A percentile compares a stretch with the other conserved stretches of the same genome.
These are phyloP conservation scores for Drosophila picticornis DNA, from an alignment of 2,888 invertebrate species.

Conservation along the genomic window DNA sequence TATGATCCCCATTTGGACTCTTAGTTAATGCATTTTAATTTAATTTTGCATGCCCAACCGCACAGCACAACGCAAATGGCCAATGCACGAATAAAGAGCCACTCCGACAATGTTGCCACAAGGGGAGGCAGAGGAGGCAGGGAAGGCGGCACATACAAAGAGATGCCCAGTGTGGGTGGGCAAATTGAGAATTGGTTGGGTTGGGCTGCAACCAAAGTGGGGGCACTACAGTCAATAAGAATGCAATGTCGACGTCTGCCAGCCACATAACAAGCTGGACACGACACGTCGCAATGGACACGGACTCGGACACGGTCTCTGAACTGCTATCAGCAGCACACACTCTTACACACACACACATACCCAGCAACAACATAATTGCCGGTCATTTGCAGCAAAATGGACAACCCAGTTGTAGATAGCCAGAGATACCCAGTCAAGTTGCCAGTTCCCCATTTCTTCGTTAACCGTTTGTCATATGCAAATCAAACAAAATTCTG, in stretches of 20 bases:
- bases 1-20: slow-evolving; percentile 21
- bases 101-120: slow-evolving; percentile 63
- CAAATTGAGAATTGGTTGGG: slow-evolving; percentile 12
- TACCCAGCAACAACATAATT: slow-evolving; percentile 75
- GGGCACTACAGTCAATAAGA: slow-evolving; percentile 76
- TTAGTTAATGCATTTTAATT: slow-evolving; percentile 80
- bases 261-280: slow-evolving; percentile 75
- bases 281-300: slow-evolving; percentile 60
- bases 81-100: slow-evolving; percentile 56
- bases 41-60: slow-evolving; percentile 78
- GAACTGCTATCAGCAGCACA: slow-evolving; percentile 58
- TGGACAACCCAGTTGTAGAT: slow-evolving; percentile 56
- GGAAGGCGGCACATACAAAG: slow-evolving; percentile 15
- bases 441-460: slow-evolving; percentile 1
- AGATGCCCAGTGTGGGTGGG: slow-evolving; percentile 20
- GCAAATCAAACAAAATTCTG: slow-evolving; percentile 73
- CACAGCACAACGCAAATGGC: slow-evolving; percentile 61
- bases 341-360: slow-evolving; percentile 31
- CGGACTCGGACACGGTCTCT: slow-evolving; percentile 32
- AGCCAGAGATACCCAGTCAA: slow-evolving; percentile 13
- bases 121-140: neutral
- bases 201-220: slow-evolving; percentile 64
- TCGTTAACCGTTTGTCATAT: slow-evolving; percentile 66
- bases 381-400: slow-evolving; percentile 81
- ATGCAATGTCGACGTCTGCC: slow-evolving; percentile 75